Evolutionary conservation across 1,140 invertebrate species (phyloP).

Genomic region (Pinna nobilis): DNA sequence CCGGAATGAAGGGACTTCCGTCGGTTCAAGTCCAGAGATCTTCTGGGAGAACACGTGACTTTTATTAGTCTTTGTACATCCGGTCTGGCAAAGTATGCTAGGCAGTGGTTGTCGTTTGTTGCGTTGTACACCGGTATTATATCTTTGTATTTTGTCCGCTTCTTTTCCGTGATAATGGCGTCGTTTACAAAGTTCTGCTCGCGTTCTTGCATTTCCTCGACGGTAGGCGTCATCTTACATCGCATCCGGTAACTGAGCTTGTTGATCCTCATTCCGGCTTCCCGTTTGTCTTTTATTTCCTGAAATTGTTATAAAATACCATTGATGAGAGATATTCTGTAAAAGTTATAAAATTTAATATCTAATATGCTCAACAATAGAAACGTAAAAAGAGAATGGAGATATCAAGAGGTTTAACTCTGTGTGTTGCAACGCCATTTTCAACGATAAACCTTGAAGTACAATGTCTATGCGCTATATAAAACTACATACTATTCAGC

Average conservation of each 20-base stretch:
- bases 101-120: conserved; percentile 44
- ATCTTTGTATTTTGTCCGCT: conserved; percentile 62
- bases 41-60: conserved; percentile 42
- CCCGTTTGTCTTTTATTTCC: conserved; percentile 22
- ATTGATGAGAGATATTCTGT: neutral
- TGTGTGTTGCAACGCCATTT: too few species aligned
- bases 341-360: too few species aligned
- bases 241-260: conserved; percentile 31
- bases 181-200: conserved; percentile 57
- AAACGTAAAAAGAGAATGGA: too few species aligned
- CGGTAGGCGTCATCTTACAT: conserved; percentile 25
- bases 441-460: too few species aligned
- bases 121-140: conserved; percentile 60
- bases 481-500: too few species aligned
- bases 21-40: too few species aligned
- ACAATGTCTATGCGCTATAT: too few species aligned
- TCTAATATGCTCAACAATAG: too few species aligned
- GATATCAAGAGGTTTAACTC: too few species aligned
- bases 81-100: conserved; percentile 44
- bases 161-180: conserved; percentile 56
- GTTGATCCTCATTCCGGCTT: conserved; percentile 16
- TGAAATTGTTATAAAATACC: neutral
- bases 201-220: conserved; percentile 25
- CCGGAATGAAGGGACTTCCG: too few species aligned
- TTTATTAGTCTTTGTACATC: conserved; percentile 46